Conservation (phyloP, 2,888 invertebrate species). For the Tuta absoluta region DNA sequence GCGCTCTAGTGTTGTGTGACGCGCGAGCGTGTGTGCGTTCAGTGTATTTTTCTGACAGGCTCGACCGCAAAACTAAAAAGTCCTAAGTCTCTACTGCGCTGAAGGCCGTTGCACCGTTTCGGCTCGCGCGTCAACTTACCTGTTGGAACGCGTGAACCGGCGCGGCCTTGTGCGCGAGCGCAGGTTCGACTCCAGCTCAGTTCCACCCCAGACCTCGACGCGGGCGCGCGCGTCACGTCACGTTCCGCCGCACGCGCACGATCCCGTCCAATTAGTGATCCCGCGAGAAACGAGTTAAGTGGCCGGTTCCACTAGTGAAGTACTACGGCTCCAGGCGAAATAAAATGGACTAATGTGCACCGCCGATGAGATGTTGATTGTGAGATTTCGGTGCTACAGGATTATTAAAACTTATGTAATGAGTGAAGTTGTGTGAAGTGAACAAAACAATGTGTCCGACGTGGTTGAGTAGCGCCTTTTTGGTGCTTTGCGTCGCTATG, state of each 20-base stretch:
- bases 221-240: constrained; percentile 68
- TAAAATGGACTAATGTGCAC: constrained; percentile 64
- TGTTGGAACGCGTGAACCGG: constrained; percentile 83
- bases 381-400: constrained; percentile 65
- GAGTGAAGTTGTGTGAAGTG: constrained; percentile 64
- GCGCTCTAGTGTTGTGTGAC: constrained; percentile 59
- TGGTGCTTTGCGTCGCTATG: constrained; percentile 69
- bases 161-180: constrained; percentile 83
- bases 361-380: constrained; percentile 57
- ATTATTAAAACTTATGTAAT: constrained; percentile 72
- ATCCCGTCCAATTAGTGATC: constrained; percentile 78
- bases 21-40: constrained; percentile 62
- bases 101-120: constrained; percentile 66
- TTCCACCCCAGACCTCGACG: constrained; percentile 77
- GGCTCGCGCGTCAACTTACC: constrained; percentile 68
- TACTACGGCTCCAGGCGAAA: constrained; percentile 56
- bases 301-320: constrained; percentile 73
- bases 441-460: constrained; percentile 67
- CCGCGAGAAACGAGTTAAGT: constrained; percentile 80
- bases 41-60: constrained; percentile 76
- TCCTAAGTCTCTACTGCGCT: constrained; percentile 49
- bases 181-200: constrained; percentile 75
- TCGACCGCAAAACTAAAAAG: constrained; percentile 56
- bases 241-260: constrained; percentile 57
- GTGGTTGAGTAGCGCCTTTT: constrained; percentile 65